phyloP scores from a whole-genome alignment of 2,113 vertebrate species.

The Bothrops jararaca region DNA sequence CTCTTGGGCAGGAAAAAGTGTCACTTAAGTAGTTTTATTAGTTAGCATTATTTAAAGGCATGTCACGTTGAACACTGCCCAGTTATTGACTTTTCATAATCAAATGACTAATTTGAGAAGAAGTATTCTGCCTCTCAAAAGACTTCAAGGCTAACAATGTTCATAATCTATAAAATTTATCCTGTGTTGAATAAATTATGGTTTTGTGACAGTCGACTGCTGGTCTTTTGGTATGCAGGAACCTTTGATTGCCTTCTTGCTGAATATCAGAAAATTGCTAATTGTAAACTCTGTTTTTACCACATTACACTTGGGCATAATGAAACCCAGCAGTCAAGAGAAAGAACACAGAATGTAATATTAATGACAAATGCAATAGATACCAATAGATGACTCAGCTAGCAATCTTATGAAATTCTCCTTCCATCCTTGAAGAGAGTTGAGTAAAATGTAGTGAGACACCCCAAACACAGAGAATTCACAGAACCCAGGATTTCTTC shows the following conservation, averaged over 20 bases:
- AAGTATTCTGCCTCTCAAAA: neutral
- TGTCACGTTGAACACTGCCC: neutral
- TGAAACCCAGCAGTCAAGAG: neutral
- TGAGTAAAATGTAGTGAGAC: neutral
- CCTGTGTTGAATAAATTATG: neutral
- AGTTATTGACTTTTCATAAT: slow-evolving; percentile 9
- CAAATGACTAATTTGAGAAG: neutral
- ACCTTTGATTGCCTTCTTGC: neutral
- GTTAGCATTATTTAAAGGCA: neutral
- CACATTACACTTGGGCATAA: neutral
- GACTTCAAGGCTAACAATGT: neutral
- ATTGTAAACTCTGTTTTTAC: neutral
- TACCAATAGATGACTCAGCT: neutral
- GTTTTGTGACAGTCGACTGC: neutral
- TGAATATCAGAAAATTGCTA: neutral
- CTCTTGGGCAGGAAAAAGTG: neutral
- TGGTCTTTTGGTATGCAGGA: neutral
- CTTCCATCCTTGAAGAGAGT: neutral
- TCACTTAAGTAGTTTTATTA: slow-evolving; percentile 4
- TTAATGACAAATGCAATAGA: neutral
- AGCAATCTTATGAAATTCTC: neutral
- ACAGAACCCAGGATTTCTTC: neutral
- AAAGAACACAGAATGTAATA: neutral
- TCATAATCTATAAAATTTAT: slow-evolving; percentile 6
- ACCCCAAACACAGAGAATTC: neutral